phyloP scores from a whole-genome alignment of 2,888 invertebrate genomes.

The Enoplolaimus lenunculus region DNA sequence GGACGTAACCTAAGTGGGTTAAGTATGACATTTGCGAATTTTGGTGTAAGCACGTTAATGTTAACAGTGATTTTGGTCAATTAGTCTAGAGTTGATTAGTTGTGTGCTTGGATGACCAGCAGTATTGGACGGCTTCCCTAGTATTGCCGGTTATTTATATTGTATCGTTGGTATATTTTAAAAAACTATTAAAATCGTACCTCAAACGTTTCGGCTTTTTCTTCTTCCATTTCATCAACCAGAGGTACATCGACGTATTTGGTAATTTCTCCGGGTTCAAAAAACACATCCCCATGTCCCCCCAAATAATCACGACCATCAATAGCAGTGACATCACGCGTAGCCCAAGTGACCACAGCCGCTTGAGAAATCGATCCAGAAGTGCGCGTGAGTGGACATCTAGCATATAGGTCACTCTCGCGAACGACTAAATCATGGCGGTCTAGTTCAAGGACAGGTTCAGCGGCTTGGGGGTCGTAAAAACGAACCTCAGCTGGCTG shows the following conservation, averaged over 20 bases:
- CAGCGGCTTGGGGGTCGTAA: slow-evolving; percentile 20
- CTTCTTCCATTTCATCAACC: slow-evolving; percentile 49
- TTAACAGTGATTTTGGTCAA: too few relatives aligned
- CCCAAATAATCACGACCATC: slow-evolving; percentile 48
- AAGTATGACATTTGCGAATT: too few relatives aligned
- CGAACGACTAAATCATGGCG: neutral
- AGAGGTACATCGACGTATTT: slow-evolving; percentile 49
- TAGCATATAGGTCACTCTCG: slow-evolving; percentile 32
- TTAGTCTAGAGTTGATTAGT: too few relatives aligned
- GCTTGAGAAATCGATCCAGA: slow-evolving; percentile 45
- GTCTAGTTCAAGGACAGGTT: neutral
- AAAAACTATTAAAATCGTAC: neutral
- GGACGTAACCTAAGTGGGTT: too few relatives aligned
- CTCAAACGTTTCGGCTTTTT: slow-evolving; percentile 53
- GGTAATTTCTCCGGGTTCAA: slow-evolving; percentile 45
- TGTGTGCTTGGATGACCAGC: too few relatives aligned
- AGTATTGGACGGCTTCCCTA: too few relatives aligned
- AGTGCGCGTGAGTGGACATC: slow-evolving; percentile 45
- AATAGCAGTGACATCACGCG: slow-evolving; percentile 50
- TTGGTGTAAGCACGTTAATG: too few relatives aligned
- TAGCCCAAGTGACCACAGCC: slow-evolving; percentile 47
- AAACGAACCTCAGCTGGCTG: slow-evolving; percentile 28
- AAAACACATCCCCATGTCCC: slow-evolving; percentile 45
- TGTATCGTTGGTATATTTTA: too few relatives aligned
- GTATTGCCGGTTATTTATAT: too few relatives aligned